Base-by-base conservation (phyloP, 2,888 invertebrate genomes). In the Drosophila nr. fundita region DNA sequence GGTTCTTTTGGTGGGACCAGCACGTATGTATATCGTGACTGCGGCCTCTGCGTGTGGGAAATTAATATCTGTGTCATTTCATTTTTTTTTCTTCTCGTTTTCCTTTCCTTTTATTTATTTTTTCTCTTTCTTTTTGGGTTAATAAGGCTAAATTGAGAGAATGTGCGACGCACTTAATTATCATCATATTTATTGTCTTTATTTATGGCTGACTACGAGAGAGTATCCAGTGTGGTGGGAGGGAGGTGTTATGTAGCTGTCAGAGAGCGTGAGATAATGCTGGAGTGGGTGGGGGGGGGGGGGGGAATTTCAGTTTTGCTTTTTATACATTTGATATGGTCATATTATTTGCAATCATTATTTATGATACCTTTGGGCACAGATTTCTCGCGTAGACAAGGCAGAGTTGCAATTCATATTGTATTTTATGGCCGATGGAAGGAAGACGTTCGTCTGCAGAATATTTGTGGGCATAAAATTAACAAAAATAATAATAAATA, bases 171-270 rank as follows among this genome's bases (percentile, higher is more conserved):
- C 90, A 87, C 86, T 87, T 87, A 87, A 87, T 87, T 87, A 87
- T 90, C 88, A 83, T 90, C 90, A 89, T 89, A 90, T 90, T 90
- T 87, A 90, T 89, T 89, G 84, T 78, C 74, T 78, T 87, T 89
- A 90, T 89, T 81, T 81, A 83, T 81, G 73, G 68, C 55, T 69
- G 57, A 53, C 59, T 45, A 27, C 53, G 38, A 30, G 15, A 38
- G 42, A 15, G 42, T 34, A 42, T 2, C 11, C n/a, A 15, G 2
- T 7, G 15, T 10, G 6, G 15, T 6, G 54, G 2, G 8, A 0
- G 15, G 8, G 40, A 27, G n/a, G 27, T 29, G 57, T 40, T 32
- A 34, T 34, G 18, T 24, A 15, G 30, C 49, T 30, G 21, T 27
- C 45, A 61, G 36, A 2, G 34, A 45, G 70, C 52, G 32, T 30